Conservation (phyloP, 2,113 vertebrate genomes). For the Onychostoma macrolepis region DNA sequence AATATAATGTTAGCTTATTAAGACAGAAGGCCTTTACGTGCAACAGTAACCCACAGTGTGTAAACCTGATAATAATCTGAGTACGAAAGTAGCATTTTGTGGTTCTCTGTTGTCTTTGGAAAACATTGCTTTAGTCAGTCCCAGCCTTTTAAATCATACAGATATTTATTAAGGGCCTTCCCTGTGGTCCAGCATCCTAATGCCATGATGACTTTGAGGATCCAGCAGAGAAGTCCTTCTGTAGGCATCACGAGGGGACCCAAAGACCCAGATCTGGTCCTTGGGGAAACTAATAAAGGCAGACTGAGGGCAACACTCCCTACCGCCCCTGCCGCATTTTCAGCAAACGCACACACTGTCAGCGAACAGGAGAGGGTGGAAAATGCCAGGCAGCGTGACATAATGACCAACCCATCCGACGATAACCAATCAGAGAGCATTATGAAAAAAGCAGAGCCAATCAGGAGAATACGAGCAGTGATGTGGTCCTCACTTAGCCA, state of each 20-base stretch:
- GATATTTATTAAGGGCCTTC: conserved; percentile 65
- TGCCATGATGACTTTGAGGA: conserved; percentile 67
- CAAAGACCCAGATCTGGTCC: conserved; percentile 33
- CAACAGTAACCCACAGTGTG: neutral
- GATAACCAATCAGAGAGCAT: conserved; percentile 72
- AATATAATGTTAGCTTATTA: neutral
- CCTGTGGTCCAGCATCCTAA: conserved; percentile 73
- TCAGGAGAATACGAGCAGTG: conserved; percentile 72
- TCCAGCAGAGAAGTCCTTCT: conserved; percentile 59
- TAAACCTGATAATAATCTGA: neutral
- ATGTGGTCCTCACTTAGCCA: conserved; percentile 77
- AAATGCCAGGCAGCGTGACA: conserved; percentile 72
- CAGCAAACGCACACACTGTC: conserved; percentile 74
- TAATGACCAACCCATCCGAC: conserved; percentile 64
- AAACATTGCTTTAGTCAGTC: conserved; percentile 48
- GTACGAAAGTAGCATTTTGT: neutral
- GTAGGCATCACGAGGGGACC: conserved; percentile 51
- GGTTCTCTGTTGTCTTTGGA: neutral
- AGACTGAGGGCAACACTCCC: conserved; percentile 71
- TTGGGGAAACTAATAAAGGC: conserved; percentile 64
- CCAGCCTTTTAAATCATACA: conserved; percentile 66
- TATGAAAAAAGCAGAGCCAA: conserved; percentile 69
- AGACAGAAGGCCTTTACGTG: neutral
- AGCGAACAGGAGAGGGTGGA: conserved; percentile 76
- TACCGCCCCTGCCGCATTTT: conserved; percentile 68